Evolutionary conservation across 2,888 invertebrate species (phyloP).

Genomic region (Pasiphila rectangulata): DNA sequence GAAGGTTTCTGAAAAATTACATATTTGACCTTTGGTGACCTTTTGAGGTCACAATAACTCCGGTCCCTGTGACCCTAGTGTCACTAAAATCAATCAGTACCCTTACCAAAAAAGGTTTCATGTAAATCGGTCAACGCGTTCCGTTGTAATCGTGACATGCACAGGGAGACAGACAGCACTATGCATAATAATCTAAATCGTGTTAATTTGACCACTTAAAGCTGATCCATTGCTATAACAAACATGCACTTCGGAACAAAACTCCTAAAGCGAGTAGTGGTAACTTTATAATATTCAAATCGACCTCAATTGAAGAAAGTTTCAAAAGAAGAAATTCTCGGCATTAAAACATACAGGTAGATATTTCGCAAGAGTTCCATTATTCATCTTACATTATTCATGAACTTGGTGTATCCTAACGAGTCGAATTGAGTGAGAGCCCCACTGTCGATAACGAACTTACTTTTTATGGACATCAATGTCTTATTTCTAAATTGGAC

Average conservation of each 20-base stretch:
- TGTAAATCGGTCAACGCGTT: no score
- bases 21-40: no score
- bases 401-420: conserved; percentile 69
- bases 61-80: no score
- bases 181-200: no score
- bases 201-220: no score
- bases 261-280: conserved; percentile 26
- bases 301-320: conserved; percentile 46
- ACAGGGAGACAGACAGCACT: no score
- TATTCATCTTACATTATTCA: conserved; percentile 76
- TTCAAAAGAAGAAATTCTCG: conserved; percentile 63
- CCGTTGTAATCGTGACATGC: no score
- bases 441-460: conserved; percentile 72
- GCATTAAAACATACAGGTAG: conserved; percentile 70
- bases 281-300: conserved; percentile 51
- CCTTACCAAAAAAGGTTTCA: no score
- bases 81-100: no score
- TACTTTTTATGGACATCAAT: conserved; percentile 58
- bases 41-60: no score
- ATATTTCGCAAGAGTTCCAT: conserved; percentile 65
- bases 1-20: no score
- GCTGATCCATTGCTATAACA: no score
- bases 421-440: conserved; percentile 63
- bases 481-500: conserved; percentile 50
- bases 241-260: conserved; percentile 14